A percentile compares a stretch with the other conserved stretches of the same genome.
Conservation (phyloP, 2,888 invertebrate genomes). For the Sipunculus nudus region DNA sequence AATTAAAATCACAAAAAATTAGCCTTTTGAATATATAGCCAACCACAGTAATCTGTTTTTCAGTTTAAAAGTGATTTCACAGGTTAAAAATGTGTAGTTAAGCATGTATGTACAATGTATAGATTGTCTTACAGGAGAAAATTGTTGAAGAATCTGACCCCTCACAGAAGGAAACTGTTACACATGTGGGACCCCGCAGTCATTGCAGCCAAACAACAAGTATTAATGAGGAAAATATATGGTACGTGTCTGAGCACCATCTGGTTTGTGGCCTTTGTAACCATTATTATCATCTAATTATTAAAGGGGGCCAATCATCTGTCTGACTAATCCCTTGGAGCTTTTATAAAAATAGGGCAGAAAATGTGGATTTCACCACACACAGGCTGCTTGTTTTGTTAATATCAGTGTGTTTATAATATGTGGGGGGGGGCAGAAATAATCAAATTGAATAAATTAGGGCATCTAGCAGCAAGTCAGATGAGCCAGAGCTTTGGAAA, state of each 20-base stretch:
- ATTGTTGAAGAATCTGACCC: slow-evolving; percentile 47
- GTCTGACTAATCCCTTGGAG: neutral
- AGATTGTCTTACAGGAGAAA: slow-evolving; percentile 46
- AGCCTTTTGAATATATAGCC: too few species aligned
- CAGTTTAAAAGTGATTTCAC: too few species aligned
- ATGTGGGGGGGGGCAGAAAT: too few species aligned
- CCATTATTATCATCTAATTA: neutral
- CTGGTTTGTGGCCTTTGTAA: neutral
- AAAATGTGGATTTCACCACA: too few species aligned
- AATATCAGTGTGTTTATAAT: too few species aligned
- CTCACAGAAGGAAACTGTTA: slow-evolving; percentile 47
- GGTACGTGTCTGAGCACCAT: slow-evolving; percentile 40
- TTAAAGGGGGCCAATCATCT: neutral
- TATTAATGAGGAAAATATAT: slow-evolving; percentile 53
- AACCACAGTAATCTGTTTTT: too few species aligned
- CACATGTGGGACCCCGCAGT: slow-evolving; percentile 60
- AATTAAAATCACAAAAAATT: too few species aligned
- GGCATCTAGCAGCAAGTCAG: too few species aligned
- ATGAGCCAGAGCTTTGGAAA: too few species aligned
- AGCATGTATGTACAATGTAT: neutral
- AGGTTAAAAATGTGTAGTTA: neutral
- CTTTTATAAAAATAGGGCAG: too few species aligned
- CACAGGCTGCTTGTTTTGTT: too few species aligned
- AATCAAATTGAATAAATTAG: too few species aligned
- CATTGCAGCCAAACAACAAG: slow-evolving; percentile 55